Evolutionary conservation across 2,888 invertebrate species (phyloP), one percentile per base, ranked within the genome.

Genomic region (Beris chalybata): DNA sequence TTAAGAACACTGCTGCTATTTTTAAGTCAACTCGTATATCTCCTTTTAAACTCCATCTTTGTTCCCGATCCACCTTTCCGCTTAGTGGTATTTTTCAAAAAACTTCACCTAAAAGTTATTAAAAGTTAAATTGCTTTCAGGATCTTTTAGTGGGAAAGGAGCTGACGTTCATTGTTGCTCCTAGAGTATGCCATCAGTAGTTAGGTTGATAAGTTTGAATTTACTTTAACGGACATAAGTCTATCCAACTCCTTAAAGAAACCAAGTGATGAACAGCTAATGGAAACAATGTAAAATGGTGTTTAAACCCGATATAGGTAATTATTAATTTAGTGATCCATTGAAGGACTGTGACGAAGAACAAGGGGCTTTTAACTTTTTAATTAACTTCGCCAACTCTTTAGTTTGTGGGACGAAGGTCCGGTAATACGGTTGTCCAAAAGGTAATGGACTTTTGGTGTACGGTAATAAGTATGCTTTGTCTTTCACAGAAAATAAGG

Each of bases 61-160:
- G 47, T 47, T 59, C 22, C 22, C 22, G 22, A 3, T 22, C 22
- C 22, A 22, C 22, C 3, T 22, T 22, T 22, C 22, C 22, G 22
- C 22, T 22, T 22, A 22, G 22, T 59, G 47, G 58, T 59, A 22
- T 3, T 22, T 59, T 31, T 43, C 48, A 48, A 31, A 31, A 59
- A 59, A 48, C 47, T 47, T 59, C 31, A 30, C 38, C 9, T 30
- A 48, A 47, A 59, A 59, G 47, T 59, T 59, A 47, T 59, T 59
- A 59, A 59, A 59, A 59, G 58, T 59, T 59, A 59, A 59, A 59
- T 59, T 59, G 58, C 58, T 48, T 59, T 48, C 45, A 47, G 58
- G 58, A 31, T 48, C 31, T 59, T 22, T 30, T 15, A 22, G 57
- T 22, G 22, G 22, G 22, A 22, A 22, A 22, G 38, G 38, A 38